Conservation (phyloP, 2,888 invertebrate genomes). For the Sycophila texana region DNA sequence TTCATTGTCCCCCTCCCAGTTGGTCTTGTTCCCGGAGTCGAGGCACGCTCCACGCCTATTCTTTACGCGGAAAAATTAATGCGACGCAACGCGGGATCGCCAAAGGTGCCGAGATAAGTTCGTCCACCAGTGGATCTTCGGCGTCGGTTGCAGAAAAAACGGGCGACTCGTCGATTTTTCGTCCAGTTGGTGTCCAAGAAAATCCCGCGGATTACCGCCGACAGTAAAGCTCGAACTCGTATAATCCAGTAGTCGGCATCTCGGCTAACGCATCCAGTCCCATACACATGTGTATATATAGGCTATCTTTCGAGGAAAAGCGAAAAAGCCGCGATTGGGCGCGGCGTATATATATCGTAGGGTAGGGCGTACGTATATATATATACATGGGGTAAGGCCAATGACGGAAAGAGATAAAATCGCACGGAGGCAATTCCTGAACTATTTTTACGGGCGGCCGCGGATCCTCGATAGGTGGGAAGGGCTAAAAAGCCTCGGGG, state of each 20-base stretch:
- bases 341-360: too few relatives aligned
- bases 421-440: constrained; percentile 55
- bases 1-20: too few relatives aligned
- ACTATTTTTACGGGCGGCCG: constrained; percentile 59
- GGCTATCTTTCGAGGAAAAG: not conserved
- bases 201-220: constrained; percentile 46
- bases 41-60: too few relatives aligned
- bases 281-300: too few relatives aligned
- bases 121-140: too few relatives aligned
- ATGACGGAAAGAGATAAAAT: constrained; percentile 43
- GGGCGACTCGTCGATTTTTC: too few relatives aligned
- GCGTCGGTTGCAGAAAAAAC: too few relatives aligned
- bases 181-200: constrained; percentile 10
- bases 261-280: not conserved
- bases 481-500: constrained; percentile 28
- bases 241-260: constrained; percentile 29
- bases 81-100: too few relatives aligned
- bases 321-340: not conserved
- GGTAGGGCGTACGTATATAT: not conserved
- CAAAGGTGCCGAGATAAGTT: too few relatives aligned
- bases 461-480: not conserved
- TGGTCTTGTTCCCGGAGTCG: too few relatives aligned
- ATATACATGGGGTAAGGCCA: not conserved
- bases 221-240: constrained; percentile 30
- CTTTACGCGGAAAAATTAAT: too few relatives aligned